Conservation (phyloP, 2,797 vertebrate genomes). For the Trichosurus vulpecula region DNA sequence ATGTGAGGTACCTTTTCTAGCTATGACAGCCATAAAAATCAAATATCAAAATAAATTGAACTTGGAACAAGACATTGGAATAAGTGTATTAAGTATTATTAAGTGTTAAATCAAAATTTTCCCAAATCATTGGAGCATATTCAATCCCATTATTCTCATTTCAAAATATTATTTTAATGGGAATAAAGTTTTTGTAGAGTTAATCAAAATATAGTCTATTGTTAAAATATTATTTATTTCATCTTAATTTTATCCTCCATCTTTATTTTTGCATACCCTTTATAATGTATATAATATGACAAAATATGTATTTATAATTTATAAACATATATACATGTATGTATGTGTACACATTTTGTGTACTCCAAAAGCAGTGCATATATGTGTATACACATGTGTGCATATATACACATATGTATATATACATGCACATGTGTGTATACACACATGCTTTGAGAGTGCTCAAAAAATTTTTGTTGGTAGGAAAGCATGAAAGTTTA, state of each 20-base stretch:
- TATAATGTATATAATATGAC: not conserved
- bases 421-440: not conserved
- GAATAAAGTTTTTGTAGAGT: not conserved
- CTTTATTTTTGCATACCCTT: not conserved
- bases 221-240: not conserved
- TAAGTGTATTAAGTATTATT: not conserved
- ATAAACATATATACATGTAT: not conserved
- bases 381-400: not conserved
- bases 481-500: not conserved
- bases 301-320: not conserved
- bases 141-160: not conserved
- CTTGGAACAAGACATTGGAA: not conserved
- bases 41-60: not conserved
- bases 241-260: not conserved
- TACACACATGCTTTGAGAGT: not conserved
- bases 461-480: not conserved
- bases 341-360: not conserved
- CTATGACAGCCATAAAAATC: not conserved
- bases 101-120: not conserved
- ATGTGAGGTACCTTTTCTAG: not conserved
- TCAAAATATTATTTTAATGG: not conserved
- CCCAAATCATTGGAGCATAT: not conserved
- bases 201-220: not conserved
- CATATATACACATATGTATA: too few relatives aligned
- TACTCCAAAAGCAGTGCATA: too few relatives aligned